These are phyloP conservation scores for Automeris io DNA, from an alignment of 2,888 invertebrate genomes.

Conservation along the genomic window DNA sequence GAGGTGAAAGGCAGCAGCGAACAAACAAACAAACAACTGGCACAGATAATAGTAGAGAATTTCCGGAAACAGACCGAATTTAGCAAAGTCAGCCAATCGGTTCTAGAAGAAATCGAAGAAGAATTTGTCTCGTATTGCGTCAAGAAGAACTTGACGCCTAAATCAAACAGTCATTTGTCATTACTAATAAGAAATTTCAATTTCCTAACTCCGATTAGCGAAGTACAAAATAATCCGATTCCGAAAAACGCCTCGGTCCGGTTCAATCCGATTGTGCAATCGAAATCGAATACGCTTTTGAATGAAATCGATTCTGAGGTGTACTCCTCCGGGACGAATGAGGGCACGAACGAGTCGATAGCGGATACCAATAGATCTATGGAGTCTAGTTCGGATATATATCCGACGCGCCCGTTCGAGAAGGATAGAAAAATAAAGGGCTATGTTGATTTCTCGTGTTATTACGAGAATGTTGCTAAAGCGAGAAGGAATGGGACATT, in stretches of 20 bases:
- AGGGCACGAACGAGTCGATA: constrained; percentile 43
- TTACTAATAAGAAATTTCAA: constrained; percentile 91
- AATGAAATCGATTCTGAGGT: constrained; percentile 63
- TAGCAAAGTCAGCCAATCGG: constrained; percentile 89
- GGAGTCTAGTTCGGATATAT: constrained; percentile 61
- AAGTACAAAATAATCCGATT: constrained; percentile 31
- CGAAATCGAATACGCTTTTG: constrained; percentile 59
- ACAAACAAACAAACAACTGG: constrained; percentile 88
- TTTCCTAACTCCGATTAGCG: constrained; percentile 79
- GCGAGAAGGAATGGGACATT: constrained; percentile 81
- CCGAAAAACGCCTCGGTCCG: constrained; percentile 74
- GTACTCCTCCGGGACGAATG: constrained; percentile 50
- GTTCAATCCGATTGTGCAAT: constrained; percentile 80
- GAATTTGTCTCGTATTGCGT: constrained; percentile 88
- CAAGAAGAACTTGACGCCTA: constrained; percentile 66
- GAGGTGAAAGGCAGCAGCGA: constrained; percentile 83
- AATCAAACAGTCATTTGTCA: constrained; percentile 89
- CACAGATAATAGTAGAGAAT: constrained; percentile 88
- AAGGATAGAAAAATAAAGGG: constrained; percentile 83
- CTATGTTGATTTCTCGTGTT: constrained; percentile 91
- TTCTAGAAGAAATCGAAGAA: constrained; percentile 89
- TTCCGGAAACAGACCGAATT: constrained; percentile 88
- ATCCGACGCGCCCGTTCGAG: constrained; percentile 65
- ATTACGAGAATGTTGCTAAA: constrained; percentile 83
- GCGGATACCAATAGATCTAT: constrained; percentile 59